These are phyloP conservation scores for Mesocricetus auratus DNA, from an alignment of 2,113 vertebrate genomes.

Conservation along the genomic window DNA sequence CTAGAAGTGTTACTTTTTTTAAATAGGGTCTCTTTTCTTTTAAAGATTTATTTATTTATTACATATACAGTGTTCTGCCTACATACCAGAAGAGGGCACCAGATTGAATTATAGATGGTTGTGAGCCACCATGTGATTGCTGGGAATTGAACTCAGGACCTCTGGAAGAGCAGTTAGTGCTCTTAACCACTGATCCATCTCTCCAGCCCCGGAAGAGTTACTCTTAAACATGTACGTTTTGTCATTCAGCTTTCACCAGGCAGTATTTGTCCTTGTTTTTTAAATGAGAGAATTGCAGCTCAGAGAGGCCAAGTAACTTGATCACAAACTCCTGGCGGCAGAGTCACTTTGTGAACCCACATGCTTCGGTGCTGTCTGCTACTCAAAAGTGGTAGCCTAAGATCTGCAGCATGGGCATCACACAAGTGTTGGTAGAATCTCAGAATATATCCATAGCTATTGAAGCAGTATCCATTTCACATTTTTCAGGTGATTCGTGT, in stretches of 20 bases:
- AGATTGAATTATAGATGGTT: no score
- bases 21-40: no score
- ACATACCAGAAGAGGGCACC: no score
- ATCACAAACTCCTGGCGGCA: neutral
- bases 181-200: no score
- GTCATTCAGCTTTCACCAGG: conserved; percentile 45
- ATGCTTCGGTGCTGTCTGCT: neutral
- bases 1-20: conserved; percentile 28
- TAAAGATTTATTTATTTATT: no score
- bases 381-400: neutral
- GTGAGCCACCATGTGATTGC: no score
- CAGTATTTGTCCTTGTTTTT: neutral
- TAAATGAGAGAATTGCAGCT: neutral
- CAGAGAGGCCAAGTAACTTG: neutral
- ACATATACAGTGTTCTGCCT: no score
- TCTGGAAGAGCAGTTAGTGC: no score
- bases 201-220: no score
- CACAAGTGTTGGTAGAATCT: neutral
- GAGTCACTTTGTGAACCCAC: neutral
- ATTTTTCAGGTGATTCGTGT: neutral
- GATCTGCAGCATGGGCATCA: neutral
- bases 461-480: conserved; percentile 28
- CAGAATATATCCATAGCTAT: neutral
- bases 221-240: conserved; percentile 33
- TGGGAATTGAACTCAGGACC: no score